Base-by-base conservation (phyloP, 2,888 invertebrate species). In the Leptogaster cylindrica region DNA sequence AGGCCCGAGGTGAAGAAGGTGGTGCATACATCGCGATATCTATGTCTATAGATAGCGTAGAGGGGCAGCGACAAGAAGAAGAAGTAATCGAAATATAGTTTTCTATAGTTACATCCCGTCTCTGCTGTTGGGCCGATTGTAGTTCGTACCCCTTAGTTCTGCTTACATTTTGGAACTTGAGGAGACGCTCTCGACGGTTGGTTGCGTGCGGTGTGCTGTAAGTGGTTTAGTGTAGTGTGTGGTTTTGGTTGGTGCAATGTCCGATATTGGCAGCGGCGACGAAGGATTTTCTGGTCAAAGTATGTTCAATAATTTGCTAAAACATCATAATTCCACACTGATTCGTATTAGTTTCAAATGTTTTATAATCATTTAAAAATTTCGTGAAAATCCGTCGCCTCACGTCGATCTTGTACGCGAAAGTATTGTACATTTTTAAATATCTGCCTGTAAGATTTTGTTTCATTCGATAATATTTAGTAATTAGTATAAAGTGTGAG, bases 191-290 rank as follows among this genome's bases (percentile, higher is more conserved):
- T 55, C 61, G 25, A 8, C 12, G 14, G 16, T n/a, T 18, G 44
- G 27, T 61, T 61, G 61, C 61, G 61, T 61, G 65, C 65, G 65
- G 65, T 18, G 65, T 28, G 41, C 39, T 61, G 31, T 28, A 64
- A 52, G 63, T 64, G 64, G 64, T 46, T 68, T 51, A 44, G 71
- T 69, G 68, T 70, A 68, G 70, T 70, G 69, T 69, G 65, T 68
- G 63, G 64, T 61, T 65, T 61, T 61, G 61, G 58, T 83, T 82
- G 82, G 84, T 86, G 82, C 80, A 80, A 89, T 89, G 89, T 89
- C 89, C 85, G 89, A 89, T 86, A 86, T 88, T 85, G 89, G 89
- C 83, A 89, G 89, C 84, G 88, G 88, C 82, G 89, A 89, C 87
- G 89, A 89, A 83, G 89, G 88, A 82, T 86, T 87, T 84, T 87